Conservation (phyloP, 2,113 vertebrate species). For the Hoplias malabaricus region DNA sequence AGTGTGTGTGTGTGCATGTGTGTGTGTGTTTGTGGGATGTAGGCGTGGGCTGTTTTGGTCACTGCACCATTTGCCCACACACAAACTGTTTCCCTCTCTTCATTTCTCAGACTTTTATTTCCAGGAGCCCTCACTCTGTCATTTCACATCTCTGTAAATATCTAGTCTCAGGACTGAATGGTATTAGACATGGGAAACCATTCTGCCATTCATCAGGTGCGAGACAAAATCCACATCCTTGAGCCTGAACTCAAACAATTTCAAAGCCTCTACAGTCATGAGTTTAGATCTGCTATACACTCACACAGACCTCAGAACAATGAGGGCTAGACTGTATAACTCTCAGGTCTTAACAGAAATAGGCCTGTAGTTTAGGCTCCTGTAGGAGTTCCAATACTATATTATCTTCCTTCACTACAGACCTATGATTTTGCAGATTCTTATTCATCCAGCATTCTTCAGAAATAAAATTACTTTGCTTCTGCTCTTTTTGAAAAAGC, state of each 20-base stretch:
- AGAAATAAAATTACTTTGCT: too few species aligned
- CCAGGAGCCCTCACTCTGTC: background rate
- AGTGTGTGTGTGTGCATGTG: background rate
- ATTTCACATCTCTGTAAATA: background rate
- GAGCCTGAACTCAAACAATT: background rate
- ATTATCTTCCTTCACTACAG: too few species aligned
- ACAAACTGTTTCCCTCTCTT: constrained; percentile 28
- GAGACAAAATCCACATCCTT: background rate
- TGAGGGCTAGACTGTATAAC: background rate
- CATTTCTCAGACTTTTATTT: background rate
- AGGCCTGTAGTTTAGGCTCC: background rate
- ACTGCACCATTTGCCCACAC: constrained; percentile 34
- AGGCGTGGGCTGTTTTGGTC: constrained; percentile 30
- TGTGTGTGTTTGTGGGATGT: background rate
- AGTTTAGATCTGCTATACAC: background rate
- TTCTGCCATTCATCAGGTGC: background rate
- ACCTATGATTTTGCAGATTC: too few species aligned
- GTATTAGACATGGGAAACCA: background rate
- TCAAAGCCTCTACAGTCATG: background rate
- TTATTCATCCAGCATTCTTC: too few species aligned
- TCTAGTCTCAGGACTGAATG: background rate
- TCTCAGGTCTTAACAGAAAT: background rate
- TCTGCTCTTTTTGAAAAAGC: too few species aligned
- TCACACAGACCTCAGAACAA: background rate
- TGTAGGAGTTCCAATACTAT: too few species aligned